Base-by-base conservation (phyloP, 2,888 invertebrate species). In the Macrostomum cliftonense region DNA sequence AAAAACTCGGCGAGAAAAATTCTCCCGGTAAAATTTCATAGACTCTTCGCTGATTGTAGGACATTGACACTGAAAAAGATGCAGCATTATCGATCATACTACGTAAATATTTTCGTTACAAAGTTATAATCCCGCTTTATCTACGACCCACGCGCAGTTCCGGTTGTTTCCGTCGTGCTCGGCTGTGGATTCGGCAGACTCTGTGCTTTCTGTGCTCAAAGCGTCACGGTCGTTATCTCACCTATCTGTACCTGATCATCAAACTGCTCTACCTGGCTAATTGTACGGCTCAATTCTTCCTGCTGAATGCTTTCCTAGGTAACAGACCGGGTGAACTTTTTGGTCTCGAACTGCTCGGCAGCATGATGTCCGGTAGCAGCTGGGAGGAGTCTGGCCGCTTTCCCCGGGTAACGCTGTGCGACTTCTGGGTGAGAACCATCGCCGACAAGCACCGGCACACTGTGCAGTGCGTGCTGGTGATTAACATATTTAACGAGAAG, bases 281-380 rank as follows among this genome's bases (percentile, higher is more conserved):
- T 54, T 65, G 64, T 20, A 60, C 71, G 13, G 67, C 68, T 14
- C 72, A 73, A 57, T 62, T 73, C 50, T 68, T 71, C 56, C 57
- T 72, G 55, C 62, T 73, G 53, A 71, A 73, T 57, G 61, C 64
- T 48, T 73, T 73, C 56, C 61, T 73, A 43, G 72, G 72, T 40
- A 61, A 63, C 54, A 61, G 63, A 28, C 28, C 4, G 20, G 66
- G 62, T 53, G 61, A 63, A 54, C 44, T 65, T 21, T 67, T 65
- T 58, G 73, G 73, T 43, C 65, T 69, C 43, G 65, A 73, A 55
- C 71, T 73, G 17, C 55, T 73, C 14, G 64, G 65, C 49, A 71
- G 72, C 53, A 56, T 74, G 43, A 58, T 70, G 20, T 62, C 62
- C 50, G 70, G 69, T 7, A 56, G 59, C 14, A 62, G 63, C 49